phyloP scores from a whole-genome alignment of 2,888 invertebrate genomes.

The Pterobdella sp. region DNA sequence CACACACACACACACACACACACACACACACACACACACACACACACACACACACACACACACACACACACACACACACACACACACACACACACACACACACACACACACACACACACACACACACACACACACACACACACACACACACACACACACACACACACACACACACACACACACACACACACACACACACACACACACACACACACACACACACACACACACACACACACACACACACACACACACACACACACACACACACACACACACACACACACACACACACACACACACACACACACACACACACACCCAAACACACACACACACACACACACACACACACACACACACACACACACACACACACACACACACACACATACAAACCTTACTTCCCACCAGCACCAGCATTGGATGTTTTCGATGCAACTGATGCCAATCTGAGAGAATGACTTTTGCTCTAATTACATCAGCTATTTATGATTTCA shows the following conservation, averaged over 20 bases:
- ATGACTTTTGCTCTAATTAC: no score
- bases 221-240: constrained; percentile 2
- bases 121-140: constrained; percentile 2
- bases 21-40: constrained; percentile 1
- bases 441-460: constrained; percentile 20
- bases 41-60: constrained; percentile 15
- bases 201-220: constrained; percentile 11
- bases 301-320: not conserved
- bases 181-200: constrained; percentile 1
- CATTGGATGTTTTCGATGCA: constrained; percentile 15
- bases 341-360: not conserved
- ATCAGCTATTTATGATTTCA: no score
- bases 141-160: not conserved
- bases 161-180: constrained; percentile 1
- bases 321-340: not conserved
- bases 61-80: constrained; percentile 14
- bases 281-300: constrained; percentile 1
- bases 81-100: constrained; percentile 12
- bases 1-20: constrained; percentile 1
- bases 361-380: constrained; percentile 1
- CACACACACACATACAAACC: constrained; percentile 5
- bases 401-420: constrained; percentile 22
- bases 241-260: constrained; percentile 1
- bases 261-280: constrained; percentile 1
- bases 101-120: constrained; percentile 10